Conservation (phyloP, 2,113 vertebrate genomes). For the Percina caprodes region DNA sequence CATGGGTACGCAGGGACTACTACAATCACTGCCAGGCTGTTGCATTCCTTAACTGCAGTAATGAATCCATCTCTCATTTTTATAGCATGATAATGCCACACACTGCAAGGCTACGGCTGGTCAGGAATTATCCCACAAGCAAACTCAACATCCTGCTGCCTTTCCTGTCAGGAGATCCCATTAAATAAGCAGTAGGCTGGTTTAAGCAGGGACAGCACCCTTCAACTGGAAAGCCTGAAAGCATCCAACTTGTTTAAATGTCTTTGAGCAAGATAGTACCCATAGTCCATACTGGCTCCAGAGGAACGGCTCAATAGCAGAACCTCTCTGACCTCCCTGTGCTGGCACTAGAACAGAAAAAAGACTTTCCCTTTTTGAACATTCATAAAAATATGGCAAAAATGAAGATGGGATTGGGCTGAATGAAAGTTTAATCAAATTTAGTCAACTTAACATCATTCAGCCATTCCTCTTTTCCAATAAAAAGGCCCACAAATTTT, state of each 20-base stretch:
- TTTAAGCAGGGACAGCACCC: slow-evolving; percentile 34
- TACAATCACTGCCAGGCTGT: slow-evolving; percentile 34
- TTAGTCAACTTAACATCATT: neutral
- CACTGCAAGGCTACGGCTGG: slow-evolving; percentile 40
- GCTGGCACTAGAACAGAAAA: neutral
- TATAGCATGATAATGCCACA: slow-evolving; percentile 57
- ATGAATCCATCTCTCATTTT: slow-evolving; percentile 55
- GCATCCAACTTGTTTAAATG: slow-evolving; percentile 17
- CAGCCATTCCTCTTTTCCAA: too few species aligned
- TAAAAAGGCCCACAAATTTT: too few species aligned
- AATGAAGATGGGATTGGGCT: neutral
- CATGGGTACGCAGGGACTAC: neutral
- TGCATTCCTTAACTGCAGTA: slow-evolving; percentile 50
- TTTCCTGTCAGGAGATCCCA: slow-evolving; percentile 49
- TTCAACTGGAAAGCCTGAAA: slow-evolving; percentile 25
- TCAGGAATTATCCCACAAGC: slow-evolving; percentile 47
- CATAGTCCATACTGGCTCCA: neutral
- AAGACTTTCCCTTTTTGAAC: neutral
- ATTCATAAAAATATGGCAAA: neutral
- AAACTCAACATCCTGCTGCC: slow-evolving; percentile 35
- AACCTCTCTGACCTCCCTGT: neutral
- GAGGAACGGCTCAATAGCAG: slow-evolving; percentile 7
- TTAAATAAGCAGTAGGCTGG: slow-evolving; percentile 47
- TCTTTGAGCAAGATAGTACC: slow-evolving; percentile 2
- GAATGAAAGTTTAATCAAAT: slow-evolving; percentile 9